phyloP scores from a whole-genome alignment of 2,888 invertebrate species.

The Pachliopta kotzebuea region DNA sequence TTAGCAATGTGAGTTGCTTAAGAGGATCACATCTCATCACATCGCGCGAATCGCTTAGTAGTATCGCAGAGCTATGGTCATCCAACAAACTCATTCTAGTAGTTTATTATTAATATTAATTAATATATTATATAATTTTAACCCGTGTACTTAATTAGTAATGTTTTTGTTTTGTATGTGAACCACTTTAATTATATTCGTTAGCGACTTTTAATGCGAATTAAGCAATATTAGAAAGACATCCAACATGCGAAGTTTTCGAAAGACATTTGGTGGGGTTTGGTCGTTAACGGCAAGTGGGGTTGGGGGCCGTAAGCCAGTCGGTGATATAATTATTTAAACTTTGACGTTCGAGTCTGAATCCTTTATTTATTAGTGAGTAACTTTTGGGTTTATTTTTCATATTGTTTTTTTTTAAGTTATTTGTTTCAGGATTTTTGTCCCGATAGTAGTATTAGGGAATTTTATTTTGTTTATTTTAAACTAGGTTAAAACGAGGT shows the following conservation, averaged over 20 bases:
- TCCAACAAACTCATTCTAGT: constrained; percentile 44
- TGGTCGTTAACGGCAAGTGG: constrained; percentile 35
- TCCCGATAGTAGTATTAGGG: constrained; percentile 81
- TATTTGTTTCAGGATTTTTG: constrained; percentile 80
- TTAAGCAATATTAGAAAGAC: constrained; percentile 77
- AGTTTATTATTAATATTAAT: constrained; percentile 48
- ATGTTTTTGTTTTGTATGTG: constrained; percentile 69
- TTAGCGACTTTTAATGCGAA: constrained; percentile 72
- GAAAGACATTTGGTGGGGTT: constrained; percentile 44
- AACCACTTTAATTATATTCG: constrained; percentile 64
- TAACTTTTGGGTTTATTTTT: constrained; percentile 79
- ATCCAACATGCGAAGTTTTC: constrained; percentile 53
- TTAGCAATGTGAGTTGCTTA: constrained; percentile 20
- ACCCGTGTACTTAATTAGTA: constrained; percentile 77
- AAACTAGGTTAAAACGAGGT: constrained; percentile 68
- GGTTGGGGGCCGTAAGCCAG: constrained; percentile 35
- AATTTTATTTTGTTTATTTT: constrained; percentile 79
- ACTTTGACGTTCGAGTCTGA: constrained; percentile 70
- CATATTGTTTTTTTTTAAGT: constrained; percentile 73
- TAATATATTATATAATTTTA: constrained; percentile 49
- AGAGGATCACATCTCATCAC: constrained; percentile 29
- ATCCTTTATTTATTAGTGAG: constrained; percentile 78
- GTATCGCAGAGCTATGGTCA: constrained; percentile 64
- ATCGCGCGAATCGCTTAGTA: constrained; percentile 32
- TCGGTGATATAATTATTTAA: constrained; percentile 61